Evolutionary conservation across 2,113 vertebrate genomes (phyloP).

Genomic region (Anolis carolinensis): DNA sequence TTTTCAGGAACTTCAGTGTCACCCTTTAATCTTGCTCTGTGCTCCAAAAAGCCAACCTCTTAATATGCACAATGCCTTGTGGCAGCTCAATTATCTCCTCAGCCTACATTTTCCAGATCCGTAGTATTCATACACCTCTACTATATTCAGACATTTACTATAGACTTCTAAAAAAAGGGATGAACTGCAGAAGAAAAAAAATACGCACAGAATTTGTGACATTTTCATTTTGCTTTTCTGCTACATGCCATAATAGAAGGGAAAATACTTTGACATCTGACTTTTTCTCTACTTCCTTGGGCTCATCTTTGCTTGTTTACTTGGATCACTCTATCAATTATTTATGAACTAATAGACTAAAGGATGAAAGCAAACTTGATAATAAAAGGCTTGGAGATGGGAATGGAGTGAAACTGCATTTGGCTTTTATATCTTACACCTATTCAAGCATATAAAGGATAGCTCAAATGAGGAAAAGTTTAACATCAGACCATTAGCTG

Average conservation of each 20-base stretch:
- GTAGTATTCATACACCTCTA: rapidly evolving
- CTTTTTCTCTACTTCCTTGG: rapidly evolving
- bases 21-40: too few species aligned
- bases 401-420: neutral
- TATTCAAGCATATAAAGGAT: neutral
- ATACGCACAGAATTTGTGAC: neutral
- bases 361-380: neutral
- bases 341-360: neutral
- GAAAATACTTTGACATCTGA: neutral
- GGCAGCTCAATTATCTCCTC: neutral
- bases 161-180: neutral
- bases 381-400: neutral
- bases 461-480: neutral
- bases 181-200: neutral
- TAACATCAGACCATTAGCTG: neutral
- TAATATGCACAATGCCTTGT: rapidly evolving
- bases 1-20: neutral
- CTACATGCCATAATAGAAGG: neutral
- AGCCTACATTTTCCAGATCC: neutral
- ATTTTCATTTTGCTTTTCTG: neutral
- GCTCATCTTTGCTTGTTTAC: neutral
- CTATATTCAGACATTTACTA: neutral
- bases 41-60: neutral
- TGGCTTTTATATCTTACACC: neutral
- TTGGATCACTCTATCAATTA: neutral